A percentile compares a stretch with the other conserved stretches of the same genome.
Evolutionary conservation across 2,797 vertebrate genomes (phyloP).

Genomic region (Luscinia megarhynchos): DNA sequence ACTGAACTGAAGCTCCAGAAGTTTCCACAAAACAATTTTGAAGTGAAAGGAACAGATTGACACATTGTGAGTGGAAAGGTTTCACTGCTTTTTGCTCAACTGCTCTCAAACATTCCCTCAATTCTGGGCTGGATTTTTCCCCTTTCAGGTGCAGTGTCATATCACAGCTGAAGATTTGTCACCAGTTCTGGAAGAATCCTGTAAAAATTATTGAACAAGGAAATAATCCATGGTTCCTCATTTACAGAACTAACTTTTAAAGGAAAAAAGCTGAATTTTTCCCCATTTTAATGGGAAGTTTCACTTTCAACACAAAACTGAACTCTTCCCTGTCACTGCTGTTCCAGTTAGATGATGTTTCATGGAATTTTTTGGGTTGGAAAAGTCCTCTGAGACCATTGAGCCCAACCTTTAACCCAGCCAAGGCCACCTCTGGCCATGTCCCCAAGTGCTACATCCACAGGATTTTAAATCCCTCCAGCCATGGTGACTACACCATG

Average conservation of each 20-base stretch:
- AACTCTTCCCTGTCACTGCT: background rate
- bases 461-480: background rate
- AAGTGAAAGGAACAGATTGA: background rate
- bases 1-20: slow-evolving; percentile 15
- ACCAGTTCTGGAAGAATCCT: background rate
- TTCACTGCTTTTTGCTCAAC: background rate
- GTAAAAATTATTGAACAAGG: background rate
- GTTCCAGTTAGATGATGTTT: background rate
- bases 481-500: too few relatives aligned
- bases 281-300: background rate
- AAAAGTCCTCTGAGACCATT: background rate
- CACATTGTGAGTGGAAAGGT: background rate
- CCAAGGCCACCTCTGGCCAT: background rate
- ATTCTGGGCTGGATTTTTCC: background rate
- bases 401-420: background rate
- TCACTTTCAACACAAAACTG: rapidly evolving
- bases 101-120: background rate
- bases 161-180: background rate
- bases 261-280: background rate
- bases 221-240: background rate
- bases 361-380: background rate
- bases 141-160: background rate
- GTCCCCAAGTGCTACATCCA: background rate
- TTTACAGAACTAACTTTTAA: background rate
- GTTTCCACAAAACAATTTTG: slow-evolving; percentile 2